These are phyloP conservation scores for Aporophyla nigra DNA, from an alignment of 2,888 invertebrate species.

Conservation along the genomic window DNA sequence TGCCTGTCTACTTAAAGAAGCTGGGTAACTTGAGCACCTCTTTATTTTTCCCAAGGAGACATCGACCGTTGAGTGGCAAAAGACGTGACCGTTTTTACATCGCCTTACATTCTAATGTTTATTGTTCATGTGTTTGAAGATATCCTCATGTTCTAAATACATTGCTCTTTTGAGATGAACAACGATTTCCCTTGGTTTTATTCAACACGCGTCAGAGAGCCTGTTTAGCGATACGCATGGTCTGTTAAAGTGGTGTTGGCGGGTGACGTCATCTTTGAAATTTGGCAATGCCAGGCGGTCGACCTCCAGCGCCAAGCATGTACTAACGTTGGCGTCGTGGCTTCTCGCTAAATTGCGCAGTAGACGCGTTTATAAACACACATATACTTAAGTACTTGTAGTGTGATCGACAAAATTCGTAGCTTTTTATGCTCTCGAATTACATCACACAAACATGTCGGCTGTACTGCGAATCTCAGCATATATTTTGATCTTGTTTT, in stretches of 20 bases:
- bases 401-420: constrained; percentile 29
- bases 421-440: constrained; percentile 44
- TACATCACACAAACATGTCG: constrained; percentile 34
- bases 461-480: constrained; percentile 10
- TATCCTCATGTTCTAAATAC: constrained; percentile 40
- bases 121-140: constrained; percentile 23
- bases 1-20: constrained; percentile 64
- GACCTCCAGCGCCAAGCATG: constrained; percentile 83
- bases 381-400: neutral
- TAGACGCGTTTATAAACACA: constrained; percentile 41
- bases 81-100: constrained; percentile 78
- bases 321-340: constrained; percentile 63
- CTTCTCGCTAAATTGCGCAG: constrained; percentile 65
- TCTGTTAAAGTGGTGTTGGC: constrained; percentile 41
- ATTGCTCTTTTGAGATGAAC: constrained; percentile 41
- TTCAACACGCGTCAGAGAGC: constrained; percentile 32
- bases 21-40: constrained; percentile 72
- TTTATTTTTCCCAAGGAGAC: constrained; percentile 78
- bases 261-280: constrained; percentile 82
- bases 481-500: constrained; percentile 29
- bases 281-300: constrained; percentile 86
- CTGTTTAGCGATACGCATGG: constrained; percentile 34
- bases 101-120: constrained; percentile 71
- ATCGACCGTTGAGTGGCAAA: constrained; percentile 74
- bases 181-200: neutral